Conservation (phyloP, 2,797 vertebrate genomes). For the Lutjanus campechanus region DNA sequence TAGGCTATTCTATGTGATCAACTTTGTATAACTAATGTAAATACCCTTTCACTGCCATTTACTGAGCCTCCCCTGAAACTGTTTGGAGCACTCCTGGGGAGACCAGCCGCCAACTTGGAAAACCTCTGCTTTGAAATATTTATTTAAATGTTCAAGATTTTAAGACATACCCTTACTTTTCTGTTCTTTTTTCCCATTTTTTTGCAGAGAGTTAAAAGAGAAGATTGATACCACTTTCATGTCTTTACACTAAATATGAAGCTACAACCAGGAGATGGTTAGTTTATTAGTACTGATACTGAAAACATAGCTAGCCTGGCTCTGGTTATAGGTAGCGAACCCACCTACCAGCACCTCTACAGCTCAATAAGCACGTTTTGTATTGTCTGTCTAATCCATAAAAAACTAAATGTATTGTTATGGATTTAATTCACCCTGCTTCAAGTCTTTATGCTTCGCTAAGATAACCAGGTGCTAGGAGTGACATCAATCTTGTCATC, state of each 20-base stretch:
- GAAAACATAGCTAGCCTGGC: background rate
- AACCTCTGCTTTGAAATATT: background rate
- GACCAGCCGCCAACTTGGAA: too few species aligned
- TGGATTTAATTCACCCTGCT: background rate
- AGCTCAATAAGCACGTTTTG: background rate
- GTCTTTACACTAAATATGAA: background rate
- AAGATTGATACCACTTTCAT: background rate
- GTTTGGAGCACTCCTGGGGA: too few species aligned
- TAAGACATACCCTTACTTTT: too few species aligned
- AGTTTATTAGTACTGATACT: background rate
- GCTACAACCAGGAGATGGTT: background rate
- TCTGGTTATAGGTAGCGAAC: background rate
- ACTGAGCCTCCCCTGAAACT: too few species aligned
- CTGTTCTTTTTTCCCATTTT: background rate
- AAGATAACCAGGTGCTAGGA: background rate
- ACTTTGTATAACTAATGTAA: too few species aligned
- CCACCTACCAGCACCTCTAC: background rate
- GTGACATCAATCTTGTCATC: background rate
- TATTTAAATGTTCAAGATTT: background rate
- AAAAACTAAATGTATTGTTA: background rate
- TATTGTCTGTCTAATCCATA: background rate
- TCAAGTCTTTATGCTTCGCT: background rate
- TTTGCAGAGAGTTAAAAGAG: background rate
- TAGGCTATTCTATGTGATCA: too few species aligned
- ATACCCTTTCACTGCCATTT: too few species aligned